Percentiles rank a stretch among this genome's conserved stretches.
Conservation (phyloP, 92 coral and sea anemone species). For the Parazoanthus darwini region DNA sequence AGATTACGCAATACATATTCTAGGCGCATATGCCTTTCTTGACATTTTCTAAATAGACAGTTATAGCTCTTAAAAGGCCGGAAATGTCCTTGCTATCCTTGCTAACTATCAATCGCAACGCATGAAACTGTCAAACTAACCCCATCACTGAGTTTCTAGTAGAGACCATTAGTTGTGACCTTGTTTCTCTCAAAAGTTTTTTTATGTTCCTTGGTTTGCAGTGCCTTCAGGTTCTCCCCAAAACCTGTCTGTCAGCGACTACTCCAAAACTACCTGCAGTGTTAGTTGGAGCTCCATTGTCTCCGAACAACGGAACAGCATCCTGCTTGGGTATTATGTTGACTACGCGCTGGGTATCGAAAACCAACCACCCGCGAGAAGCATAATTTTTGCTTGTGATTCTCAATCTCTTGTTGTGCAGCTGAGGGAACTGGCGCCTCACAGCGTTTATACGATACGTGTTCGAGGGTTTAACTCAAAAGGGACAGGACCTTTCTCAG, state of each 20-base stretch:
- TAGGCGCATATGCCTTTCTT: no score
- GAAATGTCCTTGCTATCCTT: no score
- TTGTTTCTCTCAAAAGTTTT: neutral
- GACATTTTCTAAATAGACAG: no score
- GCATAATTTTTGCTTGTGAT: neutral
- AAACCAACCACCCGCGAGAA: neutral
- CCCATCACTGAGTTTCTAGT: no score
- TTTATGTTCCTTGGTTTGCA: neutral
- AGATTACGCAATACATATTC: no score
- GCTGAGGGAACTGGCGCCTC: neutral
- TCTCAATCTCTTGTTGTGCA: neutral
- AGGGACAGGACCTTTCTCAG: neutral
- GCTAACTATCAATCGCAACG: no score
- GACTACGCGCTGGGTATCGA: neutral
- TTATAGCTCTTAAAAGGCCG: no score
- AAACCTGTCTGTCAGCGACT: neutral
- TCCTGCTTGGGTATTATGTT: neutral
- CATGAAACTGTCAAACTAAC: no score
- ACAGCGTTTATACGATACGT: conserved; percentile 8
- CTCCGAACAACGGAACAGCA: neutral
- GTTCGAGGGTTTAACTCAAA: conserved; percentile 11
- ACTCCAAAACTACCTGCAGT: conserved; percentile 1
- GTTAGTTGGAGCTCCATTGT: neutral
- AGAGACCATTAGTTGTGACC: no score
- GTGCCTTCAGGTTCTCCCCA: conserved; percentile 4